A percentile compares a stretch with the other conserved stretches of the same genome.
Evolutionary conservation across 53 echinoderm and acorn worm species (phyloP).

Genomic region (Mesocentrotus franciscanus): DNA sequence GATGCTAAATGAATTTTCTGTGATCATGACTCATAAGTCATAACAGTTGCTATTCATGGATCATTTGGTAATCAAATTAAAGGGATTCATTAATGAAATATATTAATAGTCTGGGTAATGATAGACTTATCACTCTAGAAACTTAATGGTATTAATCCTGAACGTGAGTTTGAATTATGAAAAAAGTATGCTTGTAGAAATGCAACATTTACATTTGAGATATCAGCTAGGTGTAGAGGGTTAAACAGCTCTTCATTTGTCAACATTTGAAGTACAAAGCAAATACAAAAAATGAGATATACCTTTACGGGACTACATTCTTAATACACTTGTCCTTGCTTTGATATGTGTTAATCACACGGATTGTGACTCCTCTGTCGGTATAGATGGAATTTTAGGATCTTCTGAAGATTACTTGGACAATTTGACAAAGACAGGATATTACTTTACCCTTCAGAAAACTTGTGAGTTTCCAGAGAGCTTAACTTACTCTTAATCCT

Average conservation of each 20-base stretch:
- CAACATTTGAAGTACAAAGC: neutral
- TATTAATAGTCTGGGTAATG: neutral
- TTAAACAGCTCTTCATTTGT: neutral
- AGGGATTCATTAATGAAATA: neutral
- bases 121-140: neutral
- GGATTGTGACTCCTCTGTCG: neutral
- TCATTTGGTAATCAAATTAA: conserved; percentile 25
- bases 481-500: neutral
- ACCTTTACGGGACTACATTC: neutral
- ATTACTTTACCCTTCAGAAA: conserved; percentile 11
- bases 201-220: neutral
- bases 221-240: neutral
- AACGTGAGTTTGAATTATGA: neutral
- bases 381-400: neutral
- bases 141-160: neutral
- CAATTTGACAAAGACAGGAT: conserved; percentile 31
- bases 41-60: neutral
- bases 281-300: neutral
- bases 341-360: conserved; percentile 16
- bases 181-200: neutral
- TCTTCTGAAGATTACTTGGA: neutral
- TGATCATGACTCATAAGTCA: conserved; percentile 11
- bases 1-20: neutral
- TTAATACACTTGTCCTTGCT: neutral
- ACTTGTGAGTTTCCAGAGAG: neutral